Conservation (phyloP, 2,797 vertebrate species). For the Cyprinella venusta region DNA sequence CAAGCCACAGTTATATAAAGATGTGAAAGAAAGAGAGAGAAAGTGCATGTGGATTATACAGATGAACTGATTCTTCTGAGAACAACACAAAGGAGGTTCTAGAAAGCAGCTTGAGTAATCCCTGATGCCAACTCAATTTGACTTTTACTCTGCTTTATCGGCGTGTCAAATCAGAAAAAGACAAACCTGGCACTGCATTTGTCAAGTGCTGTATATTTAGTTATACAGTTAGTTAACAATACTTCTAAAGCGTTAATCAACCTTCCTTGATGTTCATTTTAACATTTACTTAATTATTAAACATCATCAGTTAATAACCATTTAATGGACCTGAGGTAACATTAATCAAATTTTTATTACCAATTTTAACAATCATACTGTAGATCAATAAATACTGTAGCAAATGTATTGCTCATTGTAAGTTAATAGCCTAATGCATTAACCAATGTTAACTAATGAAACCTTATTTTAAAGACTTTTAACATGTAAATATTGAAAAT, state of each 20-base stretch:
- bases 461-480: too few species aligned
- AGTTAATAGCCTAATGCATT: background rate
- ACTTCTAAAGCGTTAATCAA: background rate
- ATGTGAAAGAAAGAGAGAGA: background rate
- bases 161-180: constrained; percentile 2
- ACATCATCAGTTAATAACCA: background rate
- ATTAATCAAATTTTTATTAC: background rate
- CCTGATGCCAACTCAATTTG: constrained; percentile 37
- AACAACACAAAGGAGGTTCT: constrained; percentile 6
- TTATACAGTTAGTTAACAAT: background rate
- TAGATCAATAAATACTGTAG: too few species aligned
- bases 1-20: background rate
- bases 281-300: background rate
- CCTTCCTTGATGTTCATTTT: background rate
- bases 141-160: background rate
- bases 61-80: constrained; percentile 12
- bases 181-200: background rate
- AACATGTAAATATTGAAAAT: background rate
- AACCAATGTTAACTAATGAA: background rate
- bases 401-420: too few species aligned
- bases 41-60: background rate
- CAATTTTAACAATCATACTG: too few species aligned
- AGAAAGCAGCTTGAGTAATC: constrained; percentile 28
- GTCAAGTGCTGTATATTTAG: background rate
- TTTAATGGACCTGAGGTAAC: background rate